Conservation (phyloP, 1,140 invertebrate species). For the Centruroides sculpturatus region DNA sequence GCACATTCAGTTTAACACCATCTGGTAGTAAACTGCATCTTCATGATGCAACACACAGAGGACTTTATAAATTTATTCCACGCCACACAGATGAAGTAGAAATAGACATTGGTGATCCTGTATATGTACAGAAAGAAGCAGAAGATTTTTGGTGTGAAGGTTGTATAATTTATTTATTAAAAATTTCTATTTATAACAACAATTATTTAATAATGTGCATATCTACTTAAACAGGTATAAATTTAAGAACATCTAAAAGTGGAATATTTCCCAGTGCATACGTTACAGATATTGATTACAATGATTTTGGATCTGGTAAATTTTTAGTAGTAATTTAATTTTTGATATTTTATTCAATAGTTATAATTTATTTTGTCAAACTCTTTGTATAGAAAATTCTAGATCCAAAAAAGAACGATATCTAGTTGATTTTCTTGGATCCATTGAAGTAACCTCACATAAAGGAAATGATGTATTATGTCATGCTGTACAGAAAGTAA, state of each 20-base stretch:
- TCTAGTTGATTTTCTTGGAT: conserved; percentile 83
- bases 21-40: conserved; percentile 42
- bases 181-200: neutral
- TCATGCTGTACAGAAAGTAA: conserved; percentile 40
- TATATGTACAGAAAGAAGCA: conserved; percentile 90
- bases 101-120: conserved; percentile 90
- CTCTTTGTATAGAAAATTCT: conserved; percentile 4
- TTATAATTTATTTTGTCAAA: too few species aligned
- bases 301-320: too few species aligned
- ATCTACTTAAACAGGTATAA: conserved; percentile 51
- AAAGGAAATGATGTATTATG: conserved; percentile 52
- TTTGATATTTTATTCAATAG: too few species aligned
- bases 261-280: conserved; percentile 95
- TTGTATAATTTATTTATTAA: conserved; percentile 16
- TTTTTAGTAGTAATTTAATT: too few species aligned
- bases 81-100: conserved; percentile 89
- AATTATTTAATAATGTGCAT: neutral
- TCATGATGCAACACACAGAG: conserved; percentile 86
- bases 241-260: conserved; percentile 74
- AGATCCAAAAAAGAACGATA: conserved; percentile 40
- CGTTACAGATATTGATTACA: conserved; percentile 72
- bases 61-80: conserved; percentile 87
- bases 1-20: conserved; percentile 1
- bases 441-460: conserved; percentile 83
- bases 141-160: conserved; percentile 97